Percentiles rank a stretch among this genome's conserved stretches.
Evolutionary conservation across 1,140 invertebrate species (phyloP).

Genomic region (Platyscapa corneri): DNA sequence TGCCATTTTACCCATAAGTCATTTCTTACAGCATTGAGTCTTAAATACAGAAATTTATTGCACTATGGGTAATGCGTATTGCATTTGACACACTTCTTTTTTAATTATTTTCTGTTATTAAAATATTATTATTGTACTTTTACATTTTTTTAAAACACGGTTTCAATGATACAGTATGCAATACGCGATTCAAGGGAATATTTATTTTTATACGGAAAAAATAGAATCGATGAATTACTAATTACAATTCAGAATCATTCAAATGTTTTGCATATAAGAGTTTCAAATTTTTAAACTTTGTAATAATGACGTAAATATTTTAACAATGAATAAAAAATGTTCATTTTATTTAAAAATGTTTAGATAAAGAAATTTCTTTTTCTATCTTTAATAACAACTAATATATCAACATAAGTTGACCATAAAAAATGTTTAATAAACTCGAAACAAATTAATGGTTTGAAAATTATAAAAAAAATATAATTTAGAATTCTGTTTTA

Average conservation of each 20-base stretch:
- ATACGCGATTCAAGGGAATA: slow-evolving; percentile 29
- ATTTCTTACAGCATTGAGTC: slow-evolving; percentile 39
- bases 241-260: not conserved
- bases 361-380: not conserved
- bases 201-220: slow-evolving; percentile 17
- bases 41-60: slow-evolving; percentile 35
- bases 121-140: slow-evolving; percentile 3
- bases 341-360: not conserved
- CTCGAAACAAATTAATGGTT: not conserved
- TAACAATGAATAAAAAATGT: not conserved
- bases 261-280: not conserved
- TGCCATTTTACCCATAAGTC: slow-evolving; percentile 42
- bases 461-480: not conserved
- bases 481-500: slow-evolving; percentile 18
- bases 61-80: slow-evolving; percentile 44
- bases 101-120: slow-evolving; percentile 11
- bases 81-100: slow-evolving; percentile 26
- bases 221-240: slow-evolving; percentile 12
- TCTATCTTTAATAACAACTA: not conserved
- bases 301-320: not conserved
- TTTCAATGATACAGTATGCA: slow-evolving; percentile 19
- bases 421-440: not conserved
- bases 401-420: not conserved
- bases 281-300: not conserved
- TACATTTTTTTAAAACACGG: not conserved